Base-by-base conservation (phyloP, 2,888 invertebrate species). In the Drosophila diplacantha region DNA sequence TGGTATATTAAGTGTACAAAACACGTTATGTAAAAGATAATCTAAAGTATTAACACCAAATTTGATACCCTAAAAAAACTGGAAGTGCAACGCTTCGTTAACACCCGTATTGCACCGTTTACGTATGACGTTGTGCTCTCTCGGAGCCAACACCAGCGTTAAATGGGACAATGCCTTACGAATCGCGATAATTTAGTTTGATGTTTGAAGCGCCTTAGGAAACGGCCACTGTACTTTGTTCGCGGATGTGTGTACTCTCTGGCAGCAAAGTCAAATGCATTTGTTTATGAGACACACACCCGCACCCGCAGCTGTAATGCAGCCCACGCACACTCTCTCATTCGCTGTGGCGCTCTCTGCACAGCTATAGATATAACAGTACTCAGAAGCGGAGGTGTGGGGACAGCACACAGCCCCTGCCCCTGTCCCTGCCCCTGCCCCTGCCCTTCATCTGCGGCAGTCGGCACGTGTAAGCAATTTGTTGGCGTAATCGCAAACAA, bases 391-490 rank as follows among this genome's bases (percentile, higher is more conserved):
- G 20, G 18, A 35, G 9, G 29, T 16, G 34, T 37, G 34, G n/a
- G 26, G 26, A 26, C 46, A 37, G 31, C n/a, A n/a, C n/a, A n/a
- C n/a, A n/a, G n/a, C 34, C 31, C 31, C 56, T 22, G 32, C 31
- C 49, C 44, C 34, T n/a, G n/a, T n/a, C 31, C 31, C 56, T 22
- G 32, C 31, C 49, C 44, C n/a, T n/a, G n/a, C 34, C 31, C 31
- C 56, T 22, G 32, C 31, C 49, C 44, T 35, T 44, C 32, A 22
- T 31, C 41, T 31, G 29, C 29, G 14, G 61, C 66, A 62, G 16
- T 63, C 59, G 81, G 72, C 81, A 81, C 81, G 81, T 81, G 80
- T 81, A 81, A 79, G 79, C 79, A 71, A 83, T 83, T 81, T 71
- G 73, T 73, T 73, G 69, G 64, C 73, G 68, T 81, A 83, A 78